Percentiles rank a stretch among this genome's conserved stretches.
Evolutionary conservation across 2,888 invertebrate species (phyloP).

Genomic region (Agrilus mali): DNA sequence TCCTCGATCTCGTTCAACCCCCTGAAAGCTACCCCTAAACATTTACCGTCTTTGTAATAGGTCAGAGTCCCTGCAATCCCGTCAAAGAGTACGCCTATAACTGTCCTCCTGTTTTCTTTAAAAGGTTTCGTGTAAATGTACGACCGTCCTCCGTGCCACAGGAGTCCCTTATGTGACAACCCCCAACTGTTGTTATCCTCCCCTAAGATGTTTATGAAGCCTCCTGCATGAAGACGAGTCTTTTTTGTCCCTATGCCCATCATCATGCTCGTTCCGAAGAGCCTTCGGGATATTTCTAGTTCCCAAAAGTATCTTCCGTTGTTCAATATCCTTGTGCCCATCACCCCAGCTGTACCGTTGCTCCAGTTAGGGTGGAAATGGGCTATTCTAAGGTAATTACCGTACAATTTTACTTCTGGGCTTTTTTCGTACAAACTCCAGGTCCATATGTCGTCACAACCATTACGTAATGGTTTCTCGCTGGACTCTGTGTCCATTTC

Average conservation of each 20-base stretch:
- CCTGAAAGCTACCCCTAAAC: conserved; percentile 57
- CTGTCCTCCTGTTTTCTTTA: conserved; percentile 53
- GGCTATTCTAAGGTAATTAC: conserved; percentile 42
- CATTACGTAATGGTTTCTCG: conserved; percentile 28
- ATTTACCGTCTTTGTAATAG: conserved; percentile 56
- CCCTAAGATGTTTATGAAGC: conserved; percentile 59
- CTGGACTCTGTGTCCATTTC: conserved; percentile 18
- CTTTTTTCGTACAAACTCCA: conserved; percentile 50
- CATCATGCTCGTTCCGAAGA: conserved; percentile 67
- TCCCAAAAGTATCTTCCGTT: conserved; percentile 55
- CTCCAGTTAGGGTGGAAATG: conserved; percentile 68
- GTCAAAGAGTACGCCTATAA: conserved; percentile 55
- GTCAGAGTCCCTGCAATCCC: conserved; percentile 54
- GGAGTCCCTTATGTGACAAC: conserved; percentile 55
- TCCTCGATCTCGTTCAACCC: conserved; percentile 49
- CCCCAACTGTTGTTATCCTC: conserved; percentile 61
- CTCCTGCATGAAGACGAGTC: conserved; percentile 46
- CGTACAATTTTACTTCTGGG: conserved; percentile 44
- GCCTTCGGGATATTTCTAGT: conserved; percentile 45
- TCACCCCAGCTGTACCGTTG: conserved; percentile 58
- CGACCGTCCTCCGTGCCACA: conserved; percentile 55
- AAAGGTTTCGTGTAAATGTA: conserved; percentile 54
- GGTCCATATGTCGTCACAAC: conserved; percentile 54
- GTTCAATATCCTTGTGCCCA: conserved; percentile 52
- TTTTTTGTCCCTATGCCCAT: conserved; percentile 46